Percentiles rank a stretch among this genome's conserved stretches.
phyloP scores from a whole-genome alignment of 37 sponge, comb jelly and placozoan genomes.

The Diacarnus erythraeanus region DNA sequence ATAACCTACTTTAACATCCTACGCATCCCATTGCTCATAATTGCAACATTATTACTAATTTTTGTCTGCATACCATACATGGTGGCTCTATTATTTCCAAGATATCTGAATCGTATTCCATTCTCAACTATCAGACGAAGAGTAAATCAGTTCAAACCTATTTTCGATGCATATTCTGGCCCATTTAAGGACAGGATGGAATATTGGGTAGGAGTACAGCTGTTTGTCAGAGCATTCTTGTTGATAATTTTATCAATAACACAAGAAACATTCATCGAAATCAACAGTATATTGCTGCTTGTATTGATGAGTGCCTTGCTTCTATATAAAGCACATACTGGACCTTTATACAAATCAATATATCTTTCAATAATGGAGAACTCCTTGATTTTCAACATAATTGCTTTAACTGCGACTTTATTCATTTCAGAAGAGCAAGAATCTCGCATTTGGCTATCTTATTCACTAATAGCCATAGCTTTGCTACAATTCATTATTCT shows the following conservation, averaged over 20 bases:
- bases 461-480: neutral
- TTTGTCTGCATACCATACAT: neutral
- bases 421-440: no score
- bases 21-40: neutral
- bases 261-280: neutral
- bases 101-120: neutral
- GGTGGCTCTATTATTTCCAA: neutral
- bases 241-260: neutral
- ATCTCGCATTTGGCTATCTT: neutral
- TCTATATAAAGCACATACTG: neutral
- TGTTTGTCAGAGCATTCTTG: neutral
- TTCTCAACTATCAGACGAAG: neutral
- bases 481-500: neutral
- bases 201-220: neutral
- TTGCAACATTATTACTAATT: neutral
- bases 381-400: neutral
- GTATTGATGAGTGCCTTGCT: neutral
- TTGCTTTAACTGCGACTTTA: no score
- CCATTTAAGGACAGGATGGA: neutral
- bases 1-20: neutral
- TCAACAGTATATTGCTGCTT: neutral
- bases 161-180: neutral
- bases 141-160: neutral
- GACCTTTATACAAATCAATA: neutral
- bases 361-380: neutral